phyloP scores from a whole-genome alignment of 2,113 vertebrate species.

The Oncorhynchus gorbuscha region DNA sequence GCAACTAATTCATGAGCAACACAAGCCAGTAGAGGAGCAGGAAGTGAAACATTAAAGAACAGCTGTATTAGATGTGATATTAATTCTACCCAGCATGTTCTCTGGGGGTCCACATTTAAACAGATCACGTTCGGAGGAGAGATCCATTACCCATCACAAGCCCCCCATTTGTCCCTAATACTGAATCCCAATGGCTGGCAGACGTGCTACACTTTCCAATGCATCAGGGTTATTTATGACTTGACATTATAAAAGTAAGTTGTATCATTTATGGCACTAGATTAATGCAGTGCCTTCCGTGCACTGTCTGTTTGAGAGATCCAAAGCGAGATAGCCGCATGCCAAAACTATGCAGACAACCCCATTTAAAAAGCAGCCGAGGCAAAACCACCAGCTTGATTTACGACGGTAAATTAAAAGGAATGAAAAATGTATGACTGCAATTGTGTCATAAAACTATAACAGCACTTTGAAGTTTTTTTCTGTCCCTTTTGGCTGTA shows the following conservation, averaged over 20 bases:
- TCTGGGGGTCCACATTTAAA: slow-evolving; percentile 57
- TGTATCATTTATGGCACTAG: slow-evolving; percentile 79
- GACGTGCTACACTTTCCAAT: slow-evolving; percentile 71
- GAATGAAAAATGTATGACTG: slow-evolving; percentile 78
- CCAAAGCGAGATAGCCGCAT: slow-evolving; percentile 70
- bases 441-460: slow-evolving; percentile 81
- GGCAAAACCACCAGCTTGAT: slow-evolving; percentile 68
- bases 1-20: slow-evolving; percentile 13
- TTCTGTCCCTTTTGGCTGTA: slow-evolving; percentile 69
- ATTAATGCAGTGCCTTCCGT: slow-evolving; percentile 76
- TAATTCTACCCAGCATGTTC: slow-evolving; percentile 59
- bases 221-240: slow-evolving; percentile 78
- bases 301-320: slow-evolving; percentile 73
- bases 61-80: slow-evolving; percentile 44
- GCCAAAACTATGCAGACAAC: slow-evolving; percentile 75
- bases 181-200: slow-evolving; percentile 71
- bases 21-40: slow-evolving; percentile 22
- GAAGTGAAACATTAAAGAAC: slow-evolving; percentile 43
- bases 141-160: slow-evolving; percentile 71
- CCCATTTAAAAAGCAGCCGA: slow-evolving; percentile 66
- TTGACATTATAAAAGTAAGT: slow-evolving; percentile 77
- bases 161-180: slow-evolving; percentile 72
- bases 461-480: slow-evolving; percentile 77
- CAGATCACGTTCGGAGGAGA: slow-evolving; percentile 63
- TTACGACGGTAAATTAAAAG: slow-evolving; percentile 80